phyloP scores from a whole-genome alignment of 2,113 vertebrate genomes.

The Cyanistes caeruleus region DNA sequence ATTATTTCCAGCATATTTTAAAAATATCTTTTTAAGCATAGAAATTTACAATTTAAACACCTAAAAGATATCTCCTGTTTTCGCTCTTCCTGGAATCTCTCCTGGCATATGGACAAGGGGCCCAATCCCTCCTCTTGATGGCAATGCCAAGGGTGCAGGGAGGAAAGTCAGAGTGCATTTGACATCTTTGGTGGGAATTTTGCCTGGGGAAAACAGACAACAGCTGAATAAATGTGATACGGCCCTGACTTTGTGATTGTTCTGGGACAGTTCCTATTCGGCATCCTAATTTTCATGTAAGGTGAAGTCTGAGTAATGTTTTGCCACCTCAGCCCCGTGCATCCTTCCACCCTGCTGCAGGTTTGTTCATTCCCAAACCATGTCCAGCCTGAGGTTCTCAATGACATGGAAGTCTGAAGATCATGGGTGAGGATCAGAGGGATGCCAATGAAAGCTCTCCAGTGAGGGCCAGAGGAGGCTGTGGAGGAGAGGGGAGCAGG shows the following conservation, averaged over 20 bases:
- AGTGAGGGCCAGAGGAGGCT: background rate
- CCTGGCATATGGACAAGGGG: accelerated
- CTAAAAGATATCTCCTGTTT: background rate
- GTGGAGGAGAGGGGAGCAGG: background rate
- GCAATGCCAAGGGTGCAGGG: background rate
- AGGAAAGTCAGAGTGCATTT: background rate
- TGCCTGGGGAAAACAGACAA: background rate
- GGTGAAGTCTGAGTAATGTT: background rate
- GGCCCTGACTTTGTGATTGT: background rate
- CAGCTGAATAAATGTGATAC: background rate
- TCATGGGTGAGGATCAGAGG: background rate
- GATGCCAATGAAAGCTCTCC: background rate
- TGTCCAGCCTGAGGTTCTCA: too few relatives aligned
- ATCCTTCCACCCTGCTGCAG: background rate
- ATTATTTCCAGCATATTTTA: constrained; percentile 2
- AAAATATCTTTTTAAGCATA: background rate
- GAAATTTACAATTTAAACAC: constrained; percentile 8
- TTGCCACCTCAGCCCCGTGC: accelerated
- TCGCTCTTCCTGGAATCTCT: background rate
- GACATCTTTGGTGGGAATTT: background rate
- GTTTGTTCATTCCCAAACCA: background rate
- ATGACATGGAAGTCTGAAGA: background rate
- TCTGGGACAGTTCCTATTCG: background rate
- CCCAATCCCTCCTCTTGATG: accelerated
- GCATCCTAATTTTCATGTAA: background rate